Percentiles rank a stretch among this genome's conserved stretches.
Conservation (phyloP, 2,888 invertebrate species). For the Arrhopalites spinosus region DNA sequence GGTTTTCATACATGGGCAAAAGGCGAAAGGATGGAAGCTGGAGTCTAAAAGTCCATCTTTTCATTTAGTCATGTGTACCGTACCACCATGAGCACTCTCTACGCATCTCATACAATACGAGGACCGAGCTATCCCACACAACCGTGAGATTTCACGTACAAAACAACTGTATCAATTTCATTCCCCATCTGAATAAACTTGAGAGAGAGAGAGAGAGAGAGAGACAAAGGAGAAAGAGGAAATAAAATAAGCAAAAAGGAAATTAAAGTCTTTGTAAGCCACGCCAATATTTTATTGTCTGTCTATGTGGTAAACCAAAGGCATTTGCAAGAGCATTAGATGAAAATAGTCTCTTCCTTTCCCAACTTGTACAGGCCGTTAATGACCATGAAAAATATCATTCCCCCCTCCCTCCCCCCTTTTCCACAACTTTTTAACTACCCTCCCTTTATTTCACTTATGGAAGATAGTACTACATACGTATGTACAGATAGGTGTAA, state of each 20-base stretch:
- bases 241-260: slow-evolving; percentile 26
- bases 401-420: background rate
- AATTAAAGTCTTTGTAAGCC: slow-evolving; percentile 22
- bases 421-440: background rate
- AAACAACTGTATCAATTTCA: background rate
- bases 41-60: no score
- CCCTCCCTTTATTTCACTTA: no score
- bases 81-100: no score
- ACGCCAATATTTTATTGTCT: slow-evolving; percentile 29
- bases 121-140: no score
- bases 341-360: slow-evolving; percentile 21
- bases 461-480: no score
- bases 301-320: slow-evolving; percentile 24
- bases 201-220: background rate
- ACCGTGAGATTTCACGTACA: no score
- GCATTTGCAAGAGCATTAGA: slow-evolving; percentile 20
- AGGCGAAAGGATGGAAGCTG: no score
- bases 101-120: no score
- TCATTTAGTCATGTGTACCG: no score
- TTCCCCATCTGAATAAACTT: background rate
- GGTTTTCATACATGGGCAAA: background rate
- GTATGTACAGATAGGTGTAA: no score
- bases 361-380: no score
- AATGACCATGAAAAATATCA: no score
- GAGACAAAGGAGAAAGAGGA: background rate